These are phyloP conservation scores for Gnatocerus cornutus DNA, from an alignment of 2,888 invertebrate species.

Conservation along the genomic window DNA sequence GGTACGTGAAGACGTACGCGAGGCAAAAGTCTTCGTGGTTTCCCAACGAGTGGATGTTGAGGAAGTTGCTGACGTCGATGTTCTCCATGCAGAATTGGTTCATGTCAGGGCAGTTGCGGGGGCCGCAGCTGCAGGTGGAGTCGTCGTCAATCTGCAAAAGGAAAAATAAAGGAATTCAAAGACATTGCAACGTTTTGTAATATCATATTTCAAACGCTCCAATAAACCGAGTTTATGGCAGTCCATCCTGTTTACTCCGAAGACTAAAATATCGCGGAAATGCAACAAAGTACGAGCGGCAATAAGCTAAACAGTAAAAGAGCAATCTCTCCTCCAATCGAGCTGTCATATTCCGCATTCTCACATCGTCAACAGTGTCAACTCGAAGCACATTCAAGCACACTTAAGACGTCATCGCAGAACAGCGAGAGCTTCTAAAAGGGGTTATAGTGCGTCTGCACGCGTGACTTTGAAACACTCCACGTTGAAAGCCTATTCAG, in stretches of 20 bases:
- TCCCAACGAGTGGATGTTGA: slow-evolving; percentile 96
- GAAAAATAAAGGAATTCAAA: background rate
- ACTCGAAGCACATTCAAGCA: background rate
- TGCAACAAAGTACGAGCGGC: too few species aligned
- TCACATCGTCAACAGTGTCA: slow-evolving; percentile 9
- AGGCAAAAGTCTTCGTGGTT: slow-evolving; percentile 99
- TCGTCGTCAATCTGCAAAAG: slow-evolving; percentile 90
- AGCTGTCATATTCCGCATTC: background rate
- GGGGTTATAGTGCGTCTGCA: slow-evolving; percentile 14
- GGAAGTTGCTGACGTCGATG: slow-evolving; percentile 99
- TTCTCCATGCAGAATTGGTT: slow-evolving; percentile 96
- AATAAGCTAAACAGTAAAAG: background rate
- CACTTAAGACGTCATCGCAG: slow-evolving; percentile 7
- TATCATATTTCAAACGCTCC: too few species aligned
- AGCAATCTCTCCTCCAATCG: background rate
- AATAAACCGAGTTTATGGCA: too few species aligned
- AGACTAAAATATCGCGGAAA: too few species aligned
- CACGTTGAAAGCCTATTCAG: background rate
- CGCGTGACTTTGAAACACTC: slow-evolving; percentile 10
- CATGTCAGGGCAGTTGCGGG: slow-evolving; percentile 78
- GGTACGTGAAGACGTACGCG: slow-evolving; percentile 98
- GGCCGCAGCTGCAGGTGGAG: slow-evolving; percentile 79
- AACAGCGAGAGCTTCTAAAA: background rate
- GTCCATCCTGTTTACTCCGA: too few species aligned
- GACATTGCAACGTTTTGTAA: too few species aligned